Conservation (phyloP, 2,797 vertebrate genomes). For the Girardinus metallicus region DNA sequence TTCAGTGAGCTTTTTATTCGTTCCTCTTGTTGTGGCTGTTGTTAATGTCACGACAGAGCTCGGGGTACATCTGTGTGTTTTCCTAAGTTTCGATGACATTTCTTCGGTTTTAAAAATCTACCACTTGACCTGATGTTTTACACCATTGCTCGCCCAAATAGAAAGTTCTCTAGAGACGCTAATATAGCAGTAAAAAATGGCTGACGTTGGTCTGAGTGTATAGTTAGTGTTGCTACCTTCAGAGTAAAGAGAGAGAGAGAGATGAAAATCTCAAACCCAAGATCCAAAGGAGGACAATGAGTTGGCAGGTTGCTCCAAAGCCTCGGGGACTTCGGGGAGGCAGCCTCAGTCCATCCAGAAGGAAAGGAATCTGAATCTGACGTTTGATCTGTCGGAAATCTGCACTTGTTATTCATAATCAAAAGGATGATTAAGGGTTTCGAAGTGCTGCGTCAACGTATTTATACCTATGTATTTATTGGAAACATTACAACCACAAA, state of each 20-base stretch:
- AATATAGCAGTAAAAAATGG: too few relatives aligned
- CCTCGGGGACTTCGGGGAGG: slow-evolving; percentile 47
- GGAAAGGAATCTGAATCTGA: slow-evolving; percentile 20
- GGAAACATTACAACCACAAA: neutral
- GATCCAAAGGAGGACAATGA: slow-evolving; percentile 63
- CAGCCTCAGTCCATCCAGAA: slow-evolving; percentile 25
- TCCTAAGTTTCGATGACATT: slow-evolving; percentile 5
- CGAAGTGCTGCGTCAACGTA: neutral
- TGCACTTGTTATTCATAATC: neutral
- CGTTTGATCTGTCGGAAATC: slow-evolving; percentile 7
- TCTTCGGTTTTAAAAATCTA: slow-evolving; percentile 13
- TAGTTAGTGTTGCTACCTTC: slow-evolving; percentile 9
- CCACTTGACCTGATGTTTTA: slow-evolving; percentile 13
- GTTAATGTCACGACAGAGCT: neutral
- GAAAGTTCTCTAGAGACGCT: slow-evolving; percentile 1
- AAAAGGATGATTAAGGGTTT: neutral
- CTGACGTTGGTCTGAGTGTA: slow-evolving; percentile 11
- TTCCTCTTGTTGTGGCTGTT: neutral
- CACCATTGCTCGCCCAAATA: slow-evolving; percentile 9
- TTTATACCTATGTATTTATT: neutral
- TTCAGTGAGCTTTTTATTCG: slow-evolving; percentile 3
- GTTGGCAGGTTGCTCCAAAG: slow-evolving; percentile 69
- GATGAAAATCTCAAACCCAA: slow-evolving; percentile 22
- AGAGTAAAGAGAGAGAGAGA: slow-evolving; percentile 5
- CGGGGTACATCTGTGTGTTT: neutral